Percentiles rank a stretch among this genome's conserved stretches.
Conservation (phyloP, 2,888 invertebrate genomes). For the Oegoconia quadripuncta region DNA sequence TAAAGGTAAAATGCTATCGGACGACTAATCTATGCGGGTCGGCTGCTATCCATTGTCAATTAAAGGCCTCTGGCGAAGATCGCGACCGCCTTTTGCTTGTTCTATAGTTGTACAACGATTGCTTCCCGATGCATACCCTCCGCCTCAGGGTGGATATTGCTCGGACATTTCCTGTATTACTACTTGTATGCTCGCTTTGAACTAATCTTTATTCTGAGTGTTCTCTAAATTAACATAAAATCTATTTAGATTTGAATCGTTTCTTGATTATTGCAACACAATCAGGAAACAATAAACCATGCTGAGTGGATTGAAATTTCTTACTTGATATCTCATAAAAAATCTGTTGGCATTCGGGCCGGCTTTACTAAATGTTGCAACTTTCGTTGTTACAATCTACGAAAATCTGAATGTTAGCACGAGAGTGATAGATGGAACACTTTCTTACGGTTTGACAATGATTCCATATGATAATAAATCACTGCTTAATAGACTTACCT, state of each 20-base stretch:
- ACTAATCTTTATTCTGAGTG: slow-evolving; percentile 56
- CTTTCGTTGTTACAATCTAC: too few species aligned
- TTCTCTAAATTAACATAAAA: slow-evolving; percentile 65
- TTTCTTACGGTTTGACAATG: too few species aligned
- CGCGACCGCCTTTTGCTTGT: slow-evolving; percentile 71
- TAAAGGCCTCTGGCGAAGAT: slow-evolving; percentile 62
- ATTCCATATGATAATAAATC: slow-evolving; percentile 42
- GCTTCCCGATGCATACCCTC: slow-evolving; percentile 62
- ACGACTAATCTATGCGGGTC: slow-evolving; percentile 49
- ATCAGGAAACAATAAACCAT: slow-evolving; percentile 41
- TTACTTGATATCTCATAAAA: not conserved
- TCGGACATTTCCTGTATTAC: slow-evolving; percentile 72
- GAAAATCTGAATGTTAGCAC: too few species aligned
- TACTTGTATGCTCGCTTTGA: slow-evolving; percentile 51
- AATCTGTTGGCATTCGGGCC: too few species aligned
- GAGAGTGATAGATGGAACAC: too few species aligned
- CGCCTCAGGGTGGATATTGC: slow-evolving; percentile 65
- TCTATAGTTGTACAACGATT: slow-evolving; percentile 60
- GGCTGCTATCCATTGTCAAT: slow-evolving; percentile 67
- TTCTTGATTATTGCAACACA: slow-evolving; percentile 20
- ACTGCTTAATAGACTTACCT: slow-evolving; percentile 26
- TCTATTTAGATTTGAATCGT: slow-evolving; percentile 57
- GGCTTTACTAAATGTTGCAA: too few species aligned
- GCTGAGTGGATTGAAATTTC: slow-evolving; percentile 4
- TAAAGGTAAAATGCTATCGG: slow-evolving; percentile 58